Percentiles rank a stretch among this genome's conserved stretches.
Conservation (phyloP, 92 coral and sea anemone genomes). For the Montipora capitata region DNA sequence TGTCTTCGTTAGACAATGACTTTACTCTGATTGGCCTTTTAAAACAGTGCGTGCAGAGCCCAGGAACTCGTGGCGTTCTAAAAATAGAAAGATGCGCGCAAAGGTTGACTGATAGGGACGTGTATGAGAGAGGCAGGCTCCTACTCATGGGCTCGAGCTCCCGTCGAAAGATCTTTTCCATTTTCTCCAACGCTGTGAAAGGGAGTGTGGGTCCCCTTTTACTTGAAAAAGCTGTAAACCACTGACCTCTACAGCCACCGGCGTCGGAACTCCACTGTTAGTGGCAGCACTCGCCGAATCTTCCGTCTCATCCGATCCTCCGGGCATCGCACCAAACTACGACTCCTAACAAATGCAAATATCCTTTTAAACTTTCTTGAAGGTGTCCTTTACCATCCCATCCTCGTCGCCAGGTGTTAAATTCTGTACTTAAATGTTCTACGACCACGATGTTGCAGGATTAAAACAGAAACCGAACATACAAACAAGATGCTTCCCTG, state of each 20-base stretch:
- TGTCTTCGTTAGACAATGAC: no score
- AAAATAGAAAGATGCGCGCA: no score
- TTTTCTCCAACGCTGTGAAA: slow-evolving; percentile 52
- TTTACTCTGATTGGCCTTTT: no score
- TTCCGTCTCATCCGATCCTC: not conserved
- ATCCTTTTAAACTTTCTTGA: not conserved
- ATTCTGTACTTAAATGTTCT: not conserved
- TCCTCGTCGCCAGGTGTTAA: slow-evolving; percentile 44
- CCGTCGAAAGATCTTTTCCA: slow-evolving; percentile 27
- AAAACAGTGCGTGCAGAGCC: no score
- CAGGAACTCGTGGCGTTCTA: no score
- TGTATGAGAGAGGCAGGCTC: no score
- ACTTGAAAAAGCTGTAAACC: slow-evolving; percentile 39
- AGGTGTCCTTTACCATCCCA: not conserved
- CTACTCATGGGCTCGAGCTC: no score
- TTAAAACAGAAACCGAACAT: not conserved
- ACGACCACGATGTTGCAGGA: no score
- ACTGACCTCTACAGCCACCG: slow-evolving; percentile 29
- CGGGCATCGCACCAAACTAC: not conserved
- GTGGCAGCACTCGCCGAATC: not conserved
- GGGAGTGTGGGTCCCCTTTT: slow-evolving; percentile 47
- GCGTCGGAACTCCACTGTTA: slow-evolving; percentile 5
- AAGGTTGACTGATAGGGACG: no score
- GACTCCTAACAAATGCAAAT: not conserved
- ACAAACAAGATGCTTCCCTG: not conserved